phyloP scores from a whole-genome alignment of 2,113 vertebrate genomes.

The Accipiter cooperii region DNA sequence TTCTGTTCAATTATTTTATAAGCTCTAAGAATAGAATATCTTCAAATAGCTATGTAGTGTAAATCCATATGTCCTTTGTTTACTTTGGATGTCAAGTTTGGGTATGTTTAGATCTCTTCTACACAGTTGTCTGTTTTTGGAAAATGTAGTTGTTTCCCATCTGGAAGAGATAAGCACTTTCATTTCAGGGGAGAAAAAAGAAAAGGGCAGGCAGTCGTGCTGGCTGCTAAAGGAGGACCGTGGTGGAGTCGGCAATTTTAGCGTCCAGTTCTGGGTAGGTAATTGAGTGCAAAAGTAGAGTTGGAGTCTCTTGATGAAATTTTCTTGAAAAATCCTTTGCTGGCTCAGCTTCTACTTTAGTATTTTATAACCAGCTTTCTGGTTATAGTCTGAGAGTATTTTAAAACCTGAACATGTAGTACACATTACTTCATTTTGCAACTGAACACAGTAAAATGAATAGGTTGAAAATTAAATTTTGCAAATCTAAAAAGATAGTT shows the following conservation, averaged over 20 bases:
- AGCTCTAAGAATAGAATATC: background rate
- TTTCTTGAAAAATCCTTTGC: background rate
- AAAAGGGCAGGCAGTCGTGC: background rate
- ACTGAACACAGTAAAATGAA: background rate
- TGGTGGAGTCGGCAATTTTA: background rate
- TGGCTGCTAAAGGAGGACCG: background rate
- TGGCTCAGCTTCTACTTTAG: background rate
- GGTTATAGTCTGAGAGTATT: background rate
- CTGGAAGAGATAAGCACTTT: background rate
- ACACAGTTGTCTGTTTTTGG: accelerated
- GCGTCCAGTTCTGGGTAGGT: background rate
- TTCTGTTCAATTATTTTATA: background rate
- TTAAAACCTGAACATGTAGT: background rate
- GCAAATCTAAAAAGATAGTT: background rate
- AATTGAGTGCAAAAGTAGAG: background rate
- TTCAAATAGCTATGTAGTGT: background rate
- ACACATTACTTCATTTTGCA: background rate
- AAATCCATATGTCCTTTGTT: background rate
- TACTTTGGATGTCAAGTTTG: background rate
- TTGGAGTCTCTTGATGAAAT: background rate
- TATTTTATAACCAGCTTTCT: background rate
- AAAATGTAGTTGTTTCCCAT: background rate
- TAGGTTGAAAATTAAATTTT: background rate
- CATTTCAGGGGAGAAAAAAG: background rate
- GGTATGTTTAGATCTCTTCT: background rate